phyloP scores from a whole-genome alignment of 1,140 invertebrate species.

The Sesamia nonagrioides region DNA sequence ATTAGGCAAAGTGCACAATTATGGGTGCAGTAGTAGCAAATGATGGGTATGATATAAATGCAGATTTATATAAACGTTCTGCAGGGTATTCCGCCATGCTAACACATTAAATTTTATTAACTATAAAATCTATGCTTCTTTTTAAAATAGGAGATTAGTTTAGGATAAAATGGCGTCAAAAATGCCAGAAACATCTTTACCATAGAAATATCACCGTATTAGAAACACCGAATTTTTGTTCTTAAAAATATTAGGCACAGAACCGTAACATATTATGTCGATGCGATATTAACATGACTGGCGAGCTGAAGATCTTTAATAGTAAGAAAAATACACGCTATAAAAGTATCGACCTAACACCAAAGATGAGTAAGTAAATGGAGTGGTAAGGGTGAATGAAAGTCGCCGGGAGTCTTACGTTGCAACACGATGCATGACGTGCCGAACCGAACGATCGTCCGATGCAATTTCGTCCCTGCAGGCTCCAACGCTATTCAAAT shows the following conservation, averaged over 20 bases:
- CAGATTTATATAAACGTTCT: not conserved
- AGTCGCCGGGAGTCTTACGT: not conserved
- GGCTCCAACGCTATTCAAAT: not conserved
- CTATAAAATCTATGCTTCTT: not conserved
- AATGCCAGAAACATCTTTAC: not conserved
- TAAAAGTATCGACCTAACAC: conserved; percentile 13
- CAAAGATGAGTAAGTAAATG: conserved; percentile 14
- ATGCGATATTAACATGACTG: conserved; percentile 25
- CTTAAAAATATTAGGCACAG: conserved; percentile 22
- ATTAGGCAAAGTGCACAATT: too few relatives aligned
- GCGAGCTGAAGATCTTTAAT: not conserved
- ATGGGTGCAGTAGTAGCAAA: too few relatives aligned
- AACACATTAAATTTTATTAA: too few relatives aligned
- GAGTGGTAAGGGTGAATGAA: not conserved
- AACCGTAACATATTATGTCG: not conserved
- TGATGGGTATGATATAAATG: not conserved
- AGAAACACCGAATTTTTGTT: conserved; percentile 26
- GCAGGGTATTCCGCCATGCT: too few relatives aligned
- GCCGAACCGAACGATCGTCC: not conserved
- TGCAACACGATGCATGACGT: not conserved
- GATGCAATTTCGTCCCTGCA: not conserved
- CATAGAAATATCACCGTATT: not conserved
- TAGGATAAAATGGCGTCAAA: conserved; percentile 1
- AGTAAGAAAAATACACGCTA: conserved; percentile 10
- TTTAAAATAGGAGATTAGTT: not conserved